Conservation (phyloP, 2,888 invertebrate genomes). For the Agrochola circellaris region DNA sequence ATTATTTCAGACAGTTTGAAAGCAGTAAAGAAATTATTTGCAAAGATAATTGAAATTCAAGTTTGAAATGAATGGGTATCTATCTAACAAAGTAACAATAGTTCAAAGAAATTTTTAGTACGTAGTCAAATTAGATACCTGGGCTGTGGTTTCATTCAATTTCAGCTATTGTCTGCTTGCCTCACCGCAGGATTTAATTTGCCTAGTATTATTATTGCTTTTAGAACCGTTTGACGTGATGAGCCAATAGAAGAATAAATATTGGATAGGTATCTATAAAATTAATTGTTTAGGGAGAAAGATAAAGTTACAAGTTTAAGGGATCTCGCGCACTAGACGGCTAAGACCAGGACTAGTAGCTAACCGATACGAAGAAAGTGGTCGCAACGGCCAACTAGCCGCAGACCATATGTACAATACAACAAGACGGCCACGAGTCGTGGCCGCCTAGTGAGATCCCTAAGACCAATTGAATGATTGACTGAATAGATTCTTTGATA, state of each 20-base stretch:
- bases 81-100: slow-evolving; percentile 20
- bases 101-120: slow-evolving; percentile 29
- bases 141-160: slow-evolving; percentile 41
- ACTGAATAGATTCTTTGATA: too few species aligned
- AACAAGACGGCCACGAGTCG: too few species aligned
- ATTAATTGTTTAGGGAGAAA: neutral
- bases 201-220: slow-evolving; percentile 7
- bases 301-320: neutral
- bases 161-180: slow-evolving; percentile 36
- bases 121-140: slow-evolving; percentile 31
- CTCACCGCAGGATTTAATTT: slow-evolving; percentile 23
- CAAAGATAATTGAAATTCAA: slow-evolving; percentile 41
- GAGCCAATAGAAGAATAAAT: neutral
- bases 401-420: too few species aligned
- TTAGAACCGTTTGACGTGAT: slow-evolving; percentile 12
- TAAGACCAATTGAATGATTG: neutral
- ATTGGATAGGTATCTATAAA: neutral
- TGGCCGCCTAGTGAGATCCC: too few species aligned
- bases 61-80: slow-evolving; percentile 26
- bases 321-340: too few species aligned
- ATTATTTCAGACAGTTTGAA: slow-evolving; percentile 21
- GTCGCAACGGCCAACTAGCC: too few species aligned
- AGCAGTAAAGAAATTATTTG: slow-evolving; percentile 29
- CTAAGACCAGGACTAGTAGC: too few species aligned
- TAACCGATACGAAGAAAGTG: too few species aligned